A percentile compares a stretch with the other conserved stretches of the same genome.
Conservation (phyloP, 2,113 vertebrate species). For the Gambusia holbrooki region DNA sequence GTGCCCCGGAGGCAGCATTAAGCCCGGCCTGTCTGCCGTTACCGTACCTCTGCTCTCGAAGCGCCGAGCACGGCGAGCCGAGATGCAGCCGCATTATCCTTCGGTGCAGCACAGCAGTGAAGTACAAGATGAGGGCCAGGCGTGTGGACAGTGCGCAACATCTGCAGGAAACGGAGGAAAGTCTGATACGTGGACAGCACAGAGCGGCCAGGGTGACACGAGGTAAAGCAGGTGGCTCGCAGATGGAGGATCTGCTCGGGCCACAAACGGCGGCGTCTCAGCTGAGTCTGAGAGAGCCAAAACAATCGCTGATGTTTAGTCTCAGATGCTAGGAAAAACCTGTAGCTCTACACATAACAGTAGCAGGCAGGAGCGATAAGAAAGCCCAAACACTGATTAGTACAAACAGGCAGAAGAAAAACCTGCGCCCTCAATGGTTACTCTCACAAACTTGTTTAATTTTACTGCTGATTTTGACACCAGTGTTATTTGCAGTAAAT, state of each 20-base stretch:
- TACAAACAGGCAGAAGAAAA: not conserved
- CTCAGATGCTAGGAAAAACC: slow-evolving; percentile 22
- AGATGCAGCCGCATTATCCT: slow-evolving; percentile 22
- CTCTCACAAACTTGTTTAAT: not conserved
- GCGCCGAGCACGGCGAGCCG: slow-evolving; percentile 25
- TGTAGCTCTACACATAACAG: slow-evolving; percentile 27
- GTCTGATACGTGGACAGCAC: slow-evolving; percentile 38
- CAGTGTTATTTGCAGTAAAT: not conserved
- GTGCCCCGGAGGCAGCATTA: slow-evolving; percentile 69
- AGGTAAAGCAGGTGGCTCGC: slow-evolving; percentile 61
- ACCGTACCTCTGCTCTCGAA: slow-evolving; percentile 51
- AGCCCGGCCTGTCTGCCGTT: slow-evolving; percentile 44
- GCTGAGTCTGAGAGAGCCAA: slow-evolving; percentile 23
- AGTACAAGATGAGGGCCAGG: slow-evolving; percentile 22
- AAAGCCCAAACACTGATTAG: slow-evolving; percentile 36
- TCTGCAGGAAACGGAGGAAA: slow-evolving; percentile 48
- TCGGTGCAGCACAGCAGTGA: slow-evolving; percentile 16
- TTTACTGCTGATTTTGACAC: not conserved
- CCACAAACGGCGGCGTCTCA: slow-evolving; percentile 14
- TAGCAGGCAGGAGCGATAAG: slow-evolving; percentile 21
- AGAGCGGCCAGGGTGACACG: slow-evolving; percentile 25
- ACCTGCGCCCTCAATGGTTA: not conserved
- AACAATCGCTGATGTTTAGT: slow-evolving; percentile 20
- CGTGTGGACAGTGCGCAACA: slow-evolving; percentile 12
- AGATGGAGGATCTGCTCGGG: slow-evolving; percentile 53